Base-by-base conservation (phyloP, 2,888 invertebrate species). In the Chymomyza procnemis region DNA sequence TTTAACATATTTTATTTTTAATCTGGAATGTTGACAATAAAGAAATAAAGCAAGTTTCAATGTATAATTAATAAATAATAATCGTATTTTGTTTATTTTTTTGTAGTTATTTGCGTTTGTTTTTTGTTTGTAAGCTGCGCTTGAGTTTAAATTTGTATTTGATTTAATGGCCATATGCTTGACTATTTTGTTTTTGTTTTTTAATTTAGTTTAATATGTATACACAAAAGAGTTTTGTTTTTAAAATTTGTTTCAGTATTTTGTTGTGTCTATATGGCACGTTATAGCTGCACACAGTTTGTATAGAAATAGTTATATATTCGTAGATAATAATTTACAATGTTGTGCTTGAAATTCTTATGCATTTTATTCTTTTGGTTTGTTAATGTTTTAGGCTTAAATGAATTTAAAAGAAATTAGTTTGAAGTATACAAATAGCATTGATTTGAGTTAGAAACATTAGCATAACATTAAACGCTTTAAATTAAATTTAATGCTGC, bases 1-100 rank as follows among this genome's bases (percentile, higher is more conserved):
- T 26, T 80, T 68, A 19, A 21, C 22, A 54, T 12, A n/a, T 54
- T 54, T 16, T 19, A 52, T 52, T 56, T 22, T 58, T 18, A 9
- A 47, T 21, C 18, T 34, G 12, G 6, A 50, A 3, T 14, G 18
- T 50, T 48, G 30, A 16, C 16, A n/a, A 26, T 22, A 50, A 48
- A 60, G n/a, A 52, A 21, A 34, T 41, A 58, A 41, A 18, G 18
- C 34, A 41, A 41, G 9, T 41, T 41, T 12, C 3, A 9, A 12
- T 41, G 12, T 41, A 41, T 41, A 41, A 12, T 41, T 41, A 41
- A 41, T 41, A 41, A 41, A 41, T 41, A 41, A 41, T 41, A 41
- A 41, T 41, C 34, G 34, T 41, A 41, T 41, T 2, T 12, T 41
- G 12, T 41, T 41, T 41, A 41, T 41, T 41, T 41, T 8, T 41